phyloP scores from a whole-genome alignment of 2,888 invertebrate species.

The Sarcophaga carnaria region DNA sequence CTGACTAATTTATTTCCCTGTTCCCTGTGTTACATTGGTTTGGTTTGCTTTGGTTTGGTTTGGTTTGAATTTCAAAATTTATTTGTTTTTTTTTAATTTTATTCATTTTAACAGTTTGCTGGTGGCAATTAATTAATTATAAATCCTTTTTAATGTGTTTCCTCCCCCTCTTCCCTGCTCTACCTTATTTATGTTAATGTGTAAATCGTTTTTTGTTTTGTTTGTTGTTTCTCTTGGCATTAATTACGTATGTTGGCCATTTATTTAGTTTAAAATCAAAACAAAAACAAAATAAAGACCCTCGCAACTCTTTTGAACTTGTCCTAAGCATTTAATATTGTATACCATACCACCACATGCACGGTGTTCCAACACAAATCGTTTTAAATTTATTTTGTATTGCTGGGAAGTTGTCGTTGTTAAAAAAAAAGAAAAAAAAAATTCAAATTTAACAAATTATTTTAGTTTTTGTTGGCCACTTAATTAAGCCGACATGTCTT shows the following conservation, averaged over 20 bases:
- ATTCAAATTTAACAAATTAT: neutral
- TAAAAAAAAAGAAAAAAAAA: neutral
- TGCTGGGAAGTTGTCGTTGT: neutral
- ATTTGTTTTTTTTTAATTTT: no score
- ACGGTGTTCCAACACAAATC: no score
- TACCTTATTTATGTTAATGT: no score
- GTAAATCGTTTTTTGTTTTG: no score
- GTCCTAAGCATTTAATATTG: no score
- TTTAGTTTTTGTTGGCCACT: conserved; percentile 21
- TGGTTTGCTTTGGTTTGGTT: no score
- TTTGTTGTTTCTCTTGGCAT: no score
- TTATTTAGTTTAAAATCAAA: neutral
- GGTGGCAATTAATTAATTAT: conserved; percentile 22
- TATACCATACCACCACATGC: no score
- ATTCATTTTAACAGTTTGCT: conserved; percentile 1
- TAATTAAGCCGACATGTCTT: conserved; percentile 19
- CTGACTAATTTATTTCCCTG: no score
- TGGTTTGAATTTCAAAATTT: no score
- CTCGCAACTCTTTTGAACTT: neutral
- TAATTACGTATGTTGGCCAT: neutral
- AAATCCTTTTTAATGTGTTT: conserved; percentile 24
- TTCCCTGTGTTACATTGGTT: no score
- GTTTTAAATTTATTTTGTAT: neutral
- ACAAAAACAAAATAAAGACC: neutral
- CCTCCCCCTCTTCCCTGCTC: no score